phyloP scores from a whole-genome alignment of 1,140 invertebrate species.

The Thaumatotibia leucotreta region DNA sequence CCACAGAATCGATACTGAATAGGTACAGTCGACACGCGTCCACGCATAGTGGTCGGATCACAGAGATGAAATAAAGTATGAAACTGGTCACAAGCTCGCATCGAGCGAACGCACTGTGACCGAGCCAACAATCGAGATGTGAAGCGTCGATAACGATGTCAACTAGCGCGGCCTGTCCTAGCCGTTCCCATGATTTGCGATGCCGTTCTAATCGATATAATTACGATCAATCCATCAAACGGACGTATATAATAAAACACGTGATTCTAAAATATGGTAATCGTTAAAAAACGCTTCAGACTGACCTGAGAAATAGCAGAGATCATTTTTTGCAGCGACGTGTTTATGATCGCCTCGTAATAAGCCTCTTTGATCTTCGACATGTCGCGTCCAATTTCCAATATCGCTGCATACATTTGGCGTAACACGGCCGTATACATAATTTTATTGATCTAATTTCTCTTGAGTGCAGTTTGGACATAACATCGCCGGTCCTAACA shows the following conservation, averaged over 20 bases:
- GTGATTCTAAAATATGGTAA: conserved; percentile 42
- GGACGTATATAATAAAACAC: conserved; percentile 54
- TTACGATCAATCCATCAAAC: conserved; percentile 67
- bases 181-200: conserved; percentile 68
- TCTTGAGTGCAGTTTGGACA: conserved; percentile 27
- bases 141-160: conserved; percentile 56
- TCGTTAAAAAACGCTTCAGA: conserved; percentile 41
- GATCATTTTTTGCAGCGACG: conserved; percentile 64
- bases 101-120: conserved; percentile 38
- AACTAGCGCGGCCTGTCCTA: conserved; percentile 56
- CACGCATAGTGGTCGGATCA: conserved; percentile 53
- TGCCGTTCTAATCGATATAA: conserved; percentile 67
- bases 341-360: conserved; percentile 61
- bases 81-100: conserved; percentile 36
- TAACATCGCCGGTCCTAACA: conserved; percentile 66
- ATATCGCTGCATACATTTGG: conserved; percentile 22
- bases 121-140: conserved; percentile 63
- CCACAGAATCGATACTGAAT: conserved; percentile 50
- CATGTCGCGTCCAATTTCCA: conserved; percentile 42
- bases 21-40: conserved; percentile 47
- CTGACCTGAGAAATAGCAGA: conserved; percentile 59
- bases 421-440: conserved; percentile 31
- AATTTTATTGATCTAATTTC: conserved; percentile 50
- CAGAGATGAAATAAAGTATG: conserved; percentile 67
- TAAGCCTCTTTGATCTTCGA: conserved; percentile 62